A percentile compares a stretch with the other conserved stretches of the same genome.
Conservation (phyloP, 2,113 vertebrate genomes). For the Gadus chalcogrammus region DNA sequence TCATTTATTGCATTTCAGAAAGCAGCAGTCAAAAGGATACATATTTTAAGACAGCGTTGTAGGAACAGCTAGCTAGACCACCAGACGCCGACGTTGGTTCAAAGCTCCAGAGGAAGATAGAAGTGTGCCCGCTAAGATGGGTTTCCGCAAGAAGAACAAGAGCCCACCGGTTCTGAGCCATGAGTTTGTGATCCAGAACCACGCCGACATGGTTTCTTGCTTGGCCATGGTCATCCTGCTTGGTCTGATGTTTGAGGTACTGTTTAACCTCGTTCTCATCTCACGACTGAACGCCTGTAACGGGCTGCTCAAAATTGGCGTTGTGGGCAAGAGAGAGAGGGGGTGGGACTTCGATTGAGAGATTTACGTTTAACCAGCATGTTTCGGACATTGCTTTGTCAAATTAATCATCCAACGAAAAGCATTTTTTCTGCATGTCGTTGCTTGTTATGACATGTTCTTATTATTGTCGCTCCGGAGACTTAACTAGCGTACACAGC, state of each 20-base stretch:
- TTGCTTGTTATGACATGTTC: too few relatives aligned
- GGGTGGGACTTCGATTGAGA: too few relatives aligned
- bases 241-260: slow-evolving; percentile 76
- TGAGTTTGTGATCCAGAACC: slow-evolving; percentile 80
- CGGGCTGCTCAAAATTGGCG: too few relatives aligned
- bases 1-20: slow-evolving; percentile 16
- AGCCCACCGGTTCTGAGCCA: slow-evolving; percentile 75
- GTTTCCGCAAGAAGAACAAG: slow-evolving; percentile 77
- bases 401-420: background rate
- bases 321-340: background rate
- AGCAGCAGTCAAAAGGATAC: background rate
- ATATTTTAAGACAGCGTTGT: too few relatives aligned
- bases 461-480: too few relatives aligned
- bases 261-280: background rate
- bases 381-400: background rate
- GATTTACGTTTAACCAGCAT: too few relatives aligned
- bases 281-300: too few relatives aligned
- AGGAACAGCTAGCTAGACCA: too few relatives aligned
- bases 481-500: too few relatives aligned
- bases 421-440: too few relatives aligned
- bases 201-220: slow-evolving; percentile 69
- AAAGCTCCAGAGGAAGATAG: background rate
- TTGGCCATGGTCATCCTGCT: slow-evolving; percentile 70
- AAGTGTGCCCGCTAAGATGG: slow-evolving; percentile 57
- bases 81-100: too few relatives aligned